These are phyloP conservation scores for Panzeria rudis DNA, from an alignment of 2,888 invertebrate species.

Conservation along the genomic window DNA sequence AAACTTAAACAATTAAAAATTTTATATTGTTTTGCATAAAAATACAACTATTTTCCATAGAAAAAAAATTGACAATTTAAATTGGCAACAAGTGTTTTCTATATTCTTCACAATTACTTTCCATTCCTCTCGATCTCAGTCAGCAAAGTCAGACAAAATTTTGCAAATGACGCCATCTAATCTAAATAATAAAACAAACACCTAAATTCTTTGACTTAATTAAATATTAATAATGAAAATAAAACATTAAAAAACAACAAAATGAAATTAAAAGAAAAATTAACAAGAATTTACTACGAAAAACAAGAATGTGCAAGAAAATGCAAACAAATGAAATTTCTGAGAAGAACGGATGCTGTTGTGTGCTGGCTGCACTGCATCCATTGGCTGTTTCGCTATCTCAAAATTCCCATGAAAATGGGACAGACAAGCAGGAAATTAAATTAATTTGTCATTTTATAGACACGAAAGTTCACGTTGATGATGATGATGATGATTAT, in stretches of 20 bases:
- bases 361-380: background rate
- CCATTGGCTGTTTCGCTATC: background rate
- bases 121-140: background rate
- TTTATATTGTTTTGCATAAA: background rate
- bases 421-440: conserved; percentile 18
- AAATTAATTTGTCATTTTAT: conserved; percentile 40
- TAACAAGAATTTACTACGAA: background rate
- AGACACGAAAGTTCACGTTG: conserved; percentile 24
- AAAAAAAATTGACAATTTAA: conserved; percentile 8
- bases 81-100: conserved; percentile 57
- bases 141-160: conserved; percentile 45
- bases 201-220: conserved; percentile 34
- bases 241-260: conserved; percentile 6
- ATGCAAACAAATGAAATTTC: conserved; percentile 24
- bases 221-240: background rate
- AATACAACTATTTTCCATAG: conserved; percentile 7
- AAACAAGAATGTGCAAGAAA: background rate
- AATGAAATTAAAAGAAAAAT: background rate
- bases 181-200: conserved; percentile 39
- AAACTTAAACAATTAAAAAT: conserved; percentile 12
- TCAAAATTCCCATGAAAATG: background rate
- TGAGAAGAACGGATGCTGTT: conserved; percentile 13
- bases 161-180: conserved; percentile 58
- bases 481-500: conserved; percentile 8
- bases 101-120: background rate